Conservation (phyloP, 2,888 invertebrate genomes). For the Anoncus sp. region DNA sequence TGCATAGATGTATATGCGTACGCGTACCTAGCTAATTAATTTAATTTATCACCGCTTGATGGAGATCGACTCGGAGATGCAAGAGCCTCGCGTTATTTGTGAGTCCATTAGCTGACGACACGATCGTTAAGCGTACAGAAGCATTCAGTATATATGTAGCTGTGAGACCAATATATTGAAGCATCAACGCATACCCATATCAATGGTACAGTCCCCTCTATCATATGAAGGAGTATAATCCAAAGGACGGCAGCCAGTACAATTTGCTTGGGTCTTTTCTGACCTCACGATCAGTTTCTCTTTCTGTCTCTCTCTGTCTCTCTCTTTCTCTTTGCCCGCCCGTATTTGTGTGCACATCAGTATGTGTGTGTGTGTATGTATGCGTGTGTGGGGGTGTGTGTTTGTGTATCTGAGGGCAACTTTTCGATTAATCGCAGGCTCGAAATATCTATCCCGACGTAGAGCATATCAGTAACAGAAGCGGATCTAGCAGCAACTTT, state of each 20-base stretch:
- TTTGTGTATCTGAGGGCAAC: neutral
- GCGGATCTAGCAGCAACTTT: conserved; percentile 11
- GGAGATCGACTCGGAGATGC: conserved; percentile 78
- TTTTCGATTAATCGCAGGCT: conserved; percentile 50
- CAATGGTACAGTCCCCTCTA: conserved; percentile 11
- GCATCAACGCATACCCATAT: conserved; percentile 3
- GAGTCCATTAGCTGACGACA: conserved; percentile 79
- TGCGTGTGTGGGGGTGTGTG: too few relatives aligned
- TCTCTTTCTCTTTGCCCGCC: conserved; percentile 2
- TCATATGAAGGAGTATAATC: neutral
- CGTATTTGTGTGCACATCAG: neutral
- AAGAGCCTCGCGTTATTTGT: conserved; percentile 77
- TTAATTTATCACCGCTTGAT: conserved; percentile 79
- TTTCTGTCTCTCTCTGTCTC: conserved; percentile 26
- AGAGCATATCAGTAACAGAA: conserved; percentile 29
- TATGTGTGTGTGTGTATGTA: neutral
- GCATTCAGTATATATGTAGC: conserved; percentile 4
- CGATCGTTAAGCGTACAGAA: conserved; percentile 69
- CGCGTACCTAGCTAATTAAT: conserved; percentile 80
- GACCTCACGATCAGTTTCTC: conserved; percentile 45
- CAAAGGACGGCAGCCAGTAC: neutral
- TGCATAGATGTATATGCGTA: conserved; percentile 33
- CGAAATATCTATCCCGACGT: conserved; percentile 35
- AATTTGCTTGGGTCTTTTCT: conserved; percentile 13
- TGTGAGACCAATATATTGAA: conserved; percentile 14